Base-by-base conservation (phyloP, 2,888 invertebrate species). In the Dasysyrphus tricinctus region DNA sequence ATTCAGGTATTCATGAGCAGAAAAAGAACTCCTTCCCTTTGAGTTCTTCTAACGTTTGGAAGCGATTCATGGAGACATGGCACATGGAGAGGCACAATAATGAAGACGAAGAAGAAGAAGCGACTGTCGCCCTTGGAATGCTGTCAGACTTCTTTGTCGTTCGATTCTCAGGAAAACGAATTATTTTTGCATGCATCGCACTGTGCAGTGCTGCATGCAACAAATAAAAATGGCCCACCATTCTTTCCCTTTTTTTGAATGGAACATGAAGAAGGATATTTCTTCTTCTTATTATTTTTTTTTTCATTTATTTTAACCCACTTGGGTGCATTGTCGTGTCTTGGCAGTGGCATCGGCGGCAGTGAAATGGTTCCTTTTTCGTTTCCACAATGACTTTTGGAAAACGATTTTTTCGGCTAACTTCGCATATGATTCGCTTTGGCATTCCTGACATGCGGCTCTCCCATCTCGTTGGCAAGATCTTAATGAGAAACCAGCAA, bases 161-260 rank as follows among this genome's bases (percentile, higher is more conserved):
- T 82, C 82, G 81, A 86, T 86, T 86, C 86, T 63, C 78, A 79
- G 75, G 86, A 86, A 86, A 81, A 86, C 74, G 70, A 75, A 79
- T 86, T 78, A 76, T 78, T 82, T 82, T 86, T 79, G 77, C 86
- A 86, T 81, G 81, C 74, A 80, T 42, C 11, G 16, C 47, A 16
- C 44, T 63, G 24, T 1, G 61, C 47, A 19, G 51, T 24, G 24
- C 24, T 24, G 24, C 77, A 70, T 74, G 70, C 80, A 70, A 69
- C 47, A 34, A 54, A 34, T 8, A n/a, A 51, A 37, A 32, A 57
- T 11, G 49, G 42, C 34, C 49, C 78, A 67, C 51, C 47, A 69
- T 75, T 37, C 80, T 54, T 67, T 42, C 3, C n/a, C 3, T 37
- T 24, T 19, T 59, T 54, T 57, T 80, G 59, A 81, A 81, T 86